Base-by-base conservation (phyloP, 2,797 vertebrate species). In the Oophaga sylvatica region DNA sequence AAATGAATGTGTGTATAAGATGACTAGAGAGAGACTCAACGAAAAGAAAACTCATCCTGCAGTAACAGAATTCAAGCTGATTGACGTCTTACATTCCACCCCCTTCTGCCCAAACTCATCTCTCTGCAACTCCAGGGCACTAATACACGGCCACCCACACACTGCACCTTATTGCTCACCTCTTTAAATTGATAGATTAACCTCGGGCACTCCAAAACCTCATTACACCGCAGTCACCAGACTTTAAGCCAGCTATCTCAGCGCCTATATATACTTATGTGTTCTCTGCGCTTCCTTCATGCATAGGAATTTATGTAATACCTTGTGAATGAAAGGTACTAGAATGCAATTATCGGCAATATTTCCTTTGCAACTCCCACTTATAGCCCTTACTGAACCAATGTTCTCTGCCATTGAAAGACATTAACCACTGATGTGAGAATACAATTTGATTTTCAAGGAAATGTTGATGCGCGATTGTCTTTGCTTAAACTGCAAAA, bases 101-200 rank as follows among this genome's bases (percentile, higher is more conserved):
- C 67, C 53, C n/a, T 31, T 11, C 45, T 57, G 19, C 19, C 78
- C 68, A 62, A 79, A 62, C 75, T 67, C 73, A 22, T 79, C 60
- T 88, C 77, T 56, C 56, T 80, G 63, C 56, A 15, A 22, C 81
- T 80, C 77, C 77, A 65, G 87, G 76, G 45, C 60, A 48, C 60
- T 70, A 81, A 76, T 70, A 63, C 57, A 20, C 6, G 15, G 20
- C 80, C 85, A 20, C n/a, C 88, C 80, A 80, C 76, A 89, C 62
- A 71, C 45, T 5, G 16, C 73, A 20, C 70, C 81, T 83, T 62
- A 48, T 48, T 31, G 53, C 71, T 86, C 84, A 77, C 88, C 80
- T 88, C 67, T 65, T 22, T 84, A 81, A 85, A 88, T 85, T 85
- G 83, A 57, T 67, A 76, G 83, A 88, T 88, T 88, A 88, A 88